Base-by-base conservation (phyloP, 2,888 invertebrate species). In the Monoplex corrugatus region DNA sequence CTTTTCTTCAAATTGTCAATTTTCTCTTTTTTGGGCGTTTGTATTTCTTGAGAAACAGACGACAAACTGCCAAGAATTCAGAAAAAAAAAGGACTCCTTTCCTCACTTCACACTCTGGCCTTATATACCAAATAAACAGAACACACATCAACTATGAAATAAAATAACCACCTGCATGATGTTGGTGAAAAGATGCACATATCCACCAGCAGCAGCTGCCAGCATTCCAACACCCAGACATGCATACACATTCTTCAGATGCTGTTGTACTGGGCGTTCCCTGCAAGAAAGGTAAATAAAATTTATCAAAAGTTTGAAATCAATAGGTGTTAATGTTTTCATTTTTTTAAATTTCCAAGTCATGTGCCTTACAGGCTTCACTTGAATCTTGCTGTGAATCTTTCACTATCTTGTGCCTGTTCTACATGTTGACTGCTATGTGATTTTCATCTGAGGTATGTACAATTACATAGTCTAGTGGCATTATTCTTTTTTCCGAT, bases 161-260 rank as follows among this genome's bases (percentile, higher is more conserved):
- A 40, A 38, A 13, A 38, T 8, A 35, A 40, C 80, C 93, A 96
- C 96, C 93, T 94, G 91, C 89, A 98, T 95, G 93, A 98, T 96
- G 91, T 97, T 97, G 68, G 98, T 98, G 96, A 97, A 98, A 95
- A 98, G 97, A 95, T 99, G 98, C 63, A 98, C 96, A 93, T 98
- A 97, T 43, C 98, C 98, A 85, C 99, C 99, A 90, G 97, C 97
- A 16, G 98, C 97, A 32, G 99, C 98, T 50, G 98, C 94, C 87
- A 97, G 91, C 93, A 98, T 97, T 5, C 98, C 98, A 96, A 98
- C 97, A 89, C 98, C 98, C 93, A 99, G 97, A 94, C 98, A 98
- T 89, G 98, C 98, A 96, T 99, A 99, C 23, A 99, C 99, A 97
- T 98, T 98, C 96, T 98, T 98, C 94, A 99, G 97, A 96, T 99